Percentiles rank a stretch among this genome's conserved stretches.
Evolutionary conservation across 2,888 invertebrate species (phyloP).

Genomic region (Leptinotarsa juncta): DNA sequence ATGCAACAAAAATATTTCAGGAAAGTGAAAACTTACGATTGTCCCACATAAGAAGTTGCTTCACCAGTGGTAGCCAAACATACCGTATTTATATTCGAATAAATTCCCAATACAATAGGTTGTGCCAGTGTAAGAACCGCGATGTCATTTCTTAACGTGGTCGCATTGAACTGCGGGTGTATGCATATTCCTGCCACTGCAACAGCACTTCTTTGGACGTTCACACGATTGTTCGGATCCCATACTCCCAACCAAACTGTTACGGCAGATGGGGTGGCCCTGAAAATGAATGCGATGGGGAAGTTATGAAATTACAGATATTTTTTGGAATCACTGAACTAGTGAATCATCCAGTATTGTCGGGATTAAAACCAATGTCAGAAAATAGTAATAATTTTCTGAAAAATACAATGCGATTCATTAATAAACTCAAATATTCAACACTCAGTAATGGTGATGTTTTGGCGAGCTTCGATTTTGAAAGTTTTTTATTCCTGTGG

Average conservation of each 20-base stretch:
- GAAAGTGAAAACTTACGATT: slow-evolving; percentile 26
- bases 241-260: slow-evolving; percentile 56
- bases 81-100: slow-evolving; percentile 66
- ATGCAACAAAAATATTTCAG: neutral
- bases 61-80: slow-evolving; percentile 32
- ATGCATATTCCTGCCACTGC: slow-evolving; percentile 53
- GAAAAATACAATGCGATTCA: no score
- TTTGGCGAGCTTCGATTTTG: no score
- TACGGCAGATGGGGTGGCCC: slow-evolving; percentile 48
- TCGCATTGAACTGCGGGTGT: slow-evolving; percentile 76
- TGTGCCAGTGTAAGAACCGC: slow-evolving; percentile 79
- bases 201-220: slow-evolving; percentile 49
- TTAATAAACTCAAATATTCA: no score
- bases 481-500: no score
- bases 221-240: slow-evolving; percentile 47
- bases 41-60: slow-evolving; percentile 29
- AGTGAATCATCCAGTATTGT: no score
- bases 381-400: no score
- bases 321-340: no score
- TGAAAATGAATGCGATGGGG: slow-evolving; percentile 32
- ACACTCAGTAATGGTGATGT: no score
- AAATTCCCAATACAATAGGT: slow-evolving; percentile 69
- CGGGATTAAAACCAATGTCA: no score
- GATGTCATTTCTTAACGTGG: slow-evolving; percentile 83
- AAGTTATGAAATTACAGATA: no score